Evolutionary conservation across 53 echinoderm and acorn worm species (phyloP).

Genomic region (Apostichopus leukothele): DNA sequence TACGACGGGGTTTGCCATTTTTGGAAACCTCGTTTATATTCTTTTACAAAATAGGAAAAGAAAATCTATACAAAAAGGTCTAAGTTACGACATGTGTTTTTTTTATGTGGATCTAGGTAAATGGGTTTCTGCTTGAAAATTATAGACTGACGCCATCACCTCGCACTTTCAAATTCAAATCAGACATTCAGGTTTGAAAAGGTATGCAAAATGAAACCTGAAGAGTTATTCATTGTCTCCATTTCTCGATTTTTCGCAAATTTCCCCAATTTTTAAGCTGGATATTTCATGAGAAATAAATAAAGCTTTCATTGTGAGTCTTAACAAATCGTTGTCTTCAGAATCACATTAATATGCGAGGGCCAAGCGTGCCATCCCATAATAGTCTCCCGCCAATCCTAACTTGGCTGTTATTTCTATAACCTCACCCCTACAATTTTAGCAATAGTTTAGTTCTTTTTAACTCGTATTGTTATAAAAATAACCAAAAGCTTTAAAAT

Average conservation of each 20-base stretch:
- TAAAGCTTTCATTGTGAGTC: not conserved
- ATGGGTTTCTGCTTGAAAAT: too few species aligned
- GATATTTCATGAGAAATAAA: slow-evolving; percentile 1
- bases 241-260: not conserved
- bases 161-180: too few species aligned
- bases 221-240: too few species aligned
- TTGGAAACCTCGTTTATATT: too few species aligned
- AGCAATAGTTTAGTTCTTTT: slow-evolving; percentile 25
- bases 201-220: too few species aligned
- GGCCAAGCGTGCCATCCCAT: slow-evolving; percentile 76
- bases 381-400: slow-evolving; percentile 81
- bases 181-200: too few species aligned
- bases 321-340: slow-evolving; percentile 12
- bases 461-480: not conserved
- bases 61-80: too few species aligned
- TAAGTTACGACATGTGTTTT: too few species aligned
- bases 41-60: too few species aligned
- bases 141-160: too few species aligned
- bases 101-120: too few species aligned
- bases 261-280: not conserved
- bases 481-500: not conserved
- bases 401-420: slow-evolving; percentile 75
- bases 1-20: too few species aligned
- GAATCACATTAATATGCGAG: slow-evolving; percentile 52
- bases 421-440: slow-evolving; percentile 25